Evolutionary conservation across 2,888 invertebrate genomes (phyloP), one percentile per base, ranked within the genome.

Genomic region (Macrosoma leucophasiata): DNA sequence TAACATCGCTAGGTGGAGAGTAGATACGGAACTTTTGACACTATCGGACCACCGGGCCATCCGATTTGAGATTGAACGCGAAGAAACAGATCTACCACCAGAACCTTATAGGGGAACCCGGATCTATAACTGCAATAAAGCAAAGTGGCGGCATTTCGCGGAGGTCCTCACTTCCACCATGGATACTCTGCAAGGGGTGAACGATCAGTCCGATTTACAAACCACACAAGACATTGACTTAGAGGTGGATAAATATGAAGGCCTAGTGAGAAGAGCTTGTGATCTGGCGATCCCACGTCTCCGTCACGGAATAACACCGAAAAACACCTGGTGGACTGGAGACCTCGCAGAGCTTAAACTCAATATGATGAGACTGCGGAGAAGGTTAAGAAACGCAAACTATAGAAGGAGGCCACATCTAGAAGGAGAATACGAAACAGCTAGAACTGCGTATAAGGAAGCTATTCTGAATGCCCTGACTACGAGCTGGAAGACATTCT

Each of bases 31-130:
- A 7, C 4, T 25, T 1, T 10, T 9, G 4, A 14, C 3, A 3
- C 12, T 10, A 9, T 25, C 32, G 2, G 25, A 32, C 4, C 31
- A 31, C 13, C 17, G 31, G 13, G 13, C 19, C 1, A 24, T 31
- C 1, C 5, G 8, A 0, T 31, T 24, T 12, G 5, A 18, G n/a
- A 1, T 31, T 3, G 6, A 24, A 3, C 2, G 8, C 1, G 32
- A 19, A 19, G n/a, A 3, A 1, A 4, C 19, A 2, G 8, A 25
- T 5, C 19, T 0, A 2, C 20, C 2, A 32, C 25, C 7, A 4
- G 32, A n/a, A 13, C 2, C 2, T 25, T 11, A 6, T 4, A 4
- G 4, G 17, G 7, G 4, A 17, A 17, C 17, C 4, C 17, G 17
- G 4, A 17, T 5, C 4, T 17, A 17, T 17, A 17, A 17, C n/a